Conservation (phyloP, 2,797 vertebrate species). For the Moxostoma hubbsi region DNA sequence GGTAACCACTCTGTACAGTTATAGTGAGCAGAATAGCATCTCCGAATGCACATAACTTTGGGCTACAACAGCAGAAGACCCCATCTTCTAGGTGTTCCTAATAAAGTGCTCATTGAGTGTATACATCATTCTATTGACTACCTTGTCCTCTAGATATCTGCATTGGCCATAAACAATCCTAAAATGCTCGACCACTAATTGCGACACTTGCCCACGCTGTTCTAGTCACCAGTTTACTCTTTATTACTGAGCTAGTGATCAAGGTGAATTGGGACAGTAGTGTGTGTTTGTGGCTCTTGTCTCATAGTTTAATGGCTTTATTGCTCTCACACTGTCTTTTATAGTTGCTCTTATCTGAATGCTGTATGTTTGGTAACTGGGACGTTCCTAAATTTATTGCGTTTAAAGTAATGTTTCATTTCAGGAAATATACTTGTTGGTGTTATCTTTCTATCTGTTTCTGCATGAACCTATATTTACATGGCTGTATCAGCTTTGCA, state of each 20-base stretch:
- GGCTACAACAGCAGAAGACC: too few relatives aligned
- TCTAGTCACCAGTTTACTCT: neutral
- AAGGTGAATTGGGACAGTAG: neutral
- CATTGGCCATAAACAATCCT: too few relatives aligned
- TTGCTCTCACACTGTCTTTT: slow-evolving; percentile 7
- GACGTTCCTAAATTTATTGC: slow-evolving; percentile 21
- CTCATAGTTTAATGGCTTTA: slow-evolving; percentile 6
- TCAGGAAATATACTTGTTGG: neutral
- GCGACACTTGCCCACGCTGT: too few relatives aligned
- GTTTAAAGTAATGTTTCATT: neutral
- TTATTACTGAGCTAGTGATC: neutral
- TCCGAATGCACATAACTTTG: too few relatives aligned
- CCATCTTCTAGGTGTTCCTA: too few relatives aligned
- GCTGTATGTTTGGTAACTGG: slow-evolving; percentile 17
- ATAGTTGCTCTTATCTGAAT: slow-evolving; percentile 30
- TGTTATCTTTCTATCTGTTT: neutral
- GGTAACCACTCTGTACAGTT: too few relatives aligned
- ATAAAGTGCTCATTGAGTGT: too few relatives aligned
- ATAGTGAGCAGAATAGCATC: too few relatives aligned
- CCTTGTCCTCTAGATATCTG: too few relatives aligned
- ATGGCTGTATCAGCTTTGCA: neutral
- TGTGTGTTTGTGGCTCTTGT: neutral
- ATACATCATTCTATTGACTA: too few relatives aligned
- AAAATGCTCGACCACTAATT: too few relatives aligned
- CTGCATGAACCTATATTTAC: neutral